Evolutionary conservation across 2,888 invertebrate genomes (phyloP).

Genomic region (Philonicus albiceps): DNA sequence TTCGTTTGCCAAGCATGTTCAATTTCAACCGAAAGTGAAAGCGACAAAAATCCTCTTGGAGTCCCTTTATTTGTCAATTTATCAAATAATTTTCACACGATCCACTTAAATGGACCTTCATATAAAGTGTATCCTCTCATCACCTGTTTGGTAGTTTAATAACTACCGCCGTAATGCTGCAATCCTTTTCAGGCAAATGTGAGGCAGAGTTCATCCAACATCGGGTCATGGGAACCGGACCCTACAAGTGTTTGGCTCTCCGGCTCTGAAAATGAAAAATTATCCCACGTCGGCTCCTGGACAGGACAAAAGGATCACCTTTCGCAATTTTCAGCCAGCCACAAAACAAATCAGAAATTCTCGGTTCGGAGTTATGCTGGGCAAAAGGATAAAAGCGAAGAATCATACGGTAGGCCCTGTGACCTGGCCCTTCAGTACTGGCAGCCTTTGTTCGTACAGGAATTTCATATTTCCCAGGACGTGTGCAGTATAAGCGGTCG

Average conservation of each 20-base stretch:
- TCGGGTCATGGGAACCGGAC: slow-evolving; percentile 23
- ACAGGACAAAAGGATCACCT: slow-evolving; percentile 38
- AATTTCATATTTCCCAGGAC: slow-evolving; percentile 39
- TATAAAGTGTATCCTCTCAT: background rate
- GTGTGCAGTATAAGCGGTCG: background rate
- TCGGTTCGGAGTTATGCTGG: background rate
- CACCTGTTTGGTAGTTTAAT: slow-evolving; percentile 25
- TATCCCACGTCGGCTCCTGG: slow-evolving; percentile 33
- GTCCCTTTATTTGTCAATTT: slow-evolving; percentile 9
- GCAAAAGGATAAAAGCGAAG: slow-evolving; percentile 28
- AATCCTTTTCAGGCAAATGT: slow-evolving; percentile 20
- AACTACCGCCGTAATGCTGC: background rate
- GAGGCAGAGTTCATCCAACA: background rate
- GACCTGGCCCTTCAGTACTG: background rate
- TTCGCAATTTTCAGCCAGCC: slow-evolving; percentile 38
- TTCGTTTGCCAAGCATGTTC: background rate
- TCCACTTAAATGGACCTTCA: background rate
- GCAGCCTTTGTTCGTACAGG: background rate
- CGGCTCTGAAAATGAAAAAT: slow-evolving; percentile 22
- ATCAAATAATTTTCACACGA: slow-evolving; percentile 27
- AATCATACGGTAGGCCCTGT: slow-evolving; percentile 21
- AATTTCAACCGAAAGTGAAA: slow-evolving; percentile 31
- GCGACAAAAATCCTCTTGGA: background rate
- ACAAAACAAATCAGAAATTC: slow-evolving; percentile 26
- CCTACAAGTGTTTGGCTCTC: slow-evolving; percentile 8